Evolutionary conservation across 64 coral and sea anemone genomes (phyloP), one percentile per base, ranked within the genome.

Genomic region (Montipora cactus): DNA sequence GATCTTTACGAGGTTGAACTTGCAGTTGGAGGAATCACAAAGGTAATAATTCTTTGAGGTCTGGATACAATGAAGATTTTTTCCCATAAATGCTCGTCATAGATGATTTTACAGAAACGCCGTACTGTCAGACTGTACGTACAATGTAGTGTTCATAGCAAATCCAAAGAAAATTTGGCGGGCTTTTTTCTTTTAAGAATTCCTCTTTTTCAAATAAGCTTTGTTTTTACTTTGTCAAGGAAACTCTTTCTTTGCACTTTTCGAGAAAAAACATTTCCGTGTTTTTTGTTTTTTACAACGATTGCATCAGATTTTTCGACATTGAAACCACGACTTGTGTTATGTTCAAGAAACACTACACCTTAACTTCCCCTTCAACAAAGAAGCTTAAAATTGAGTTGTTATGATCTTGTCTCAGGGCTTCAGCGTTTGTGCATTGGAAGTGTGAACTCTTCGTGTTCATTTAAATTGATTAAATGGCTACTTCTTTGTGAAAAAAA

Each of bases 1-100:
- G 91, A 92, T 13, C 80, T 97, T 25, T 88, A 83, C 16, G 96
- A 97, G 75, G 88, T 97, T 58, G 92, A 97, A 75, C 89, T 97
- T 20, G 96, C 92, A n/a, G 93, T 97, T 76, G 96, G 96, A 49
- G 96, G 96, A 46, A 97, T 97, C 87, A 97, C 82, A 15, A 97
- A 94, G 93, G 96, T 97, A 93, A 90, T 4, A 15, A 19, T 61
- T 87, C 10, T 3, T 47, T 57, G 21, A 21, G 1, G 0, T 21
- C 8, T 71, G 8, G 11, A 5, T 49, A 46, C 8, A 15, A 4
- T 10, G 28, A 37, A 18, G 2, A 46, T 0, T 3, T 47, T 47
- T 37, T 37, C 37, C 37, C 37, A 44, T 84, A 46, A 5, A 68
- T 58, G 16, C 28, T 47, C 18, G 44, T 84, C 61, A 37, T 46